phyloP scores from a whole-genome alignment of 2,888 invertebrate species.

The Drosophila testacea region DNA sequence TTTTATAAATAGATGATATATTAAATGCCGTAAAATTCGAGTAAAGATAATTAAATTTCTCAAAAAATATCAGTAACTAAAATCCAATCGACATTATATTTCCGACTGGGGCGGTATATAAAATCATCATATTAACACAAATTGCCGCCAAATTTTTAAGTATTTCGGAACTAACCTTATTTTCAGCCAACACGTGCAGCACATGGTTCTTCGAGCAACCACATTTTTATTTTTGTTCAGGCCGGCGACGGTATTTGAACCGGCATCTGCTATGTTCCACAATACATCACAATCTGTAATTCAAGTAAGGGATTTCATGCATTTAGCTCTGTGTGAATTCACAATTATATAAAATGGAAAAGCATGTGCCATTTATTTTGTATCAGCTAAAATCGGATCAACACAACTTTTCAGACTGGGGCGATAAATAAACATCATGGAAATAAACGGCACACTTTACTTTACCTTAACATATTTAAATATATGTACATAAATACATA shows the following conservation, averaged over 20 bases:
- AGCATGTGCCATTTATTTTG: constrained; percentile 9
- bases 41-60: background rate
- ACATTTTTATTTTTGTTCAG: constrained; percentile 1
- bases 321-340: background rate
- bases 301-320: background rate
- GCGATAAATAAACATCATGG: constrained; percentile 60
- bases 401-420: constrained; percentile 65
- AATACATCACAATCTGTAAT: constrained; percentile 18
- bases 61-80: constrained; percentile 41
- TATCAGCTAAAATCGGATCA: constrained; percentile 59
- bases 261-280: background rate
- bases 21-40: background rate
- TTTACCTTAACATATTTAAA: background rate
- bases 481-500: constrained; percentile 14
- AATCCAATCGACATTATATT: constrained; percentile 63
- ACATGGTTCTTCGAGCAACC: background rate
- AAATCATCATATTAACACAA: constrained; percentile 48
- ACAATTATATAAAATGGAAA: background rate
- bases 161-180: constrained; percentile 46
- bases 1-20: background rate
- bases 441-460: background rate
- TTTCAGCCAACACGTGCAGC: constrained; percentile 38
- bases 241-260: background rate
- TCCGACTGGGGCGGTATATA: constrained; percentile 72
- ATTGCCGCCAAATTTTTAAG: background rate